Conservation (phyloP, 2,113 vertebrate genomes). For the Sebastes schlegelii region DNA sequence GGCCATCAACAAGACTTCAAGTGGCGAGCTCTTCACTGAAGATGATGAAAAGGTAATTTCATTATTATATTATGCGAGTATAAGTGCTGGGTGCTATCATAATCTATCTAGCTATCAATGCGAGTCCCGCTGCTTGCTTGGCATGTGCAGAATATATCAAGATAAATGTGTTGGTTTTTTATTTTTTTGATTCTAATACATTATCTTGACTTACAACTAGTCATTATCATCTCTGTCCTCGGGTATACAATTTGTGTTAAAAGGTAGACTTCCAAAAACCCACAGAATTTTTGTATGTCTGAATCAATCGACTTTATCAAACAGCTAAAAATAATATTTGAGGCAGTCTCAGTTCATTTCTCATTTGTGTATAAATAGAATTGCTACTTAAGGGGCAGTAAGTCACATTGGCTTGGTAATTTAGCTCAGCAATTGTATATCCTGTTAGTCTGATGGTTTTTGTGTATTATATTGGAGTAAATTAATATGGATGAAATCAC, state of each 20-base stretch:
- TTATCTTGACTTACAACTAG: neutral
- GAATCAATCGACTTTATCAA: too few relatives aligned
- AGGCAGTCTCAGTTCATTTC: slow-evolving; percentile 13
- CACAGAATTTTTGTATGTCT: too few relatives aligned
- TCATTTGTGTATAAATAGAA: slow-evolving; percentile 27
- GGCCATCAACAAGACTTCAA: slow-evolving; percentile 96
- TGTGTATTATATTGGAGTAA: neutral
- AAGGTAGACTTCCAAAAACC: neutral
- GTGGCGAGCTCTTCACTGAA: slow-evolving; percentile 92
- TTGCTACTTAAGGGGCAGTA: neutral
- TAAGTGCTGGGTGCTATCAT: neutral
- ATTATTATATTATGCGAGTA: neutral
- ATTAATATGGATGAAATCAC: neutral
- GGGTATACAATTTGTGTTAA: neutral
- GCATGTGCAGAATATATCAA: neutral
- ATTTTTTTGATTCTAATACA: neutral
- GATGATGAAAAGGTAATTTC: slow-evolving; percentile 96
- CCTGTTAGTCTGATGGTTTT: neutral
- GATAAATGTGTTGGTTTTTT: neutral
- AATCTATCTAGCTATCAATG: neutral
- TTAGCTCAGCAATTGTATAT: neutral
- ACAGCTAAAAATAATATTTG: neutral
- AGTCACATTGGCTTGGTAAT: neutral
- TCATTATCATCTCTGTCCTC: neutral
- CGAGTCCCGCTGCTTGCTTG: slow-evolving; percentile 14